These are phyloP conservation scores for Casuarius casuarius DNA, from an alignment of 2,113 vertebrate genomes.

Conservation along the genomic window DNA sequence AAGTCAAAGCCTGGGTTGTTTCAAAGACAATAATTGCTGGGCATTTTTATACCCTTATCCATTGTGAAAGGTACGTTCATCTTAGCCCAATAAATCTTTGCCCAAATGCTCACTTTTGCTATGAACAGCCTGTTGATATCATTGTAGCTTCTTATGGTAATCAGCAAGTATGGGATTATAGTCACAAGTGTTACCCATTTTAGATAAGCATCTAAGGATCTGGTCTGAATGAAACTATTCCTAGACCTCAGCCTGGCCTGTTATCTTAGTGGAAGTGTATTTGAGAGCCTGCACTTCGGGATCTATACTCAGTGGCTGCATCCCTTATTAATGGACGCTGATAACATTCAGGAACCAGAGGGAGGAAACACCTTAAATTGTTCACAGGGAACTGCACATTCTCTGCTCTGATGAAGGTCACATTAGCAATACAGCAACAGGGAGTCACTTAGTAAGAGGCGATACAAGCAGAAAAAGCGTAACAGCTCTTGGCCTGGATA, in stretches of 20 bases:
- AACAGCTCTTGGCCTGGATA: not conserved
- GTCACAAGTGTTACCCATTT: not conserved
- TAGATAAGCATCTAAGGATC: not conserved
- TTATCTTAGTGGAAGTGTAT: not conserved
- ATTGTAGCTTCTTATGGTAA: not conserved
- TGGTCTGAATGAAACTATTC: not conserved
- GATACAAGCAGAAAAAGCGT: not conserved
- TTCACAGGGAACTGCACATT: not conserved
- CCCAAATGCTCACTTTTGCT: not conserved
- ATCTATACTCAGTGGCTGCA: not conserved
- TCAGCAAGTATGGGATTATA: not conserved
- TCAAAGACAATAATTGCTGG: not conserved
- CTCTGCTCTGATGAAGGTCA: not conserved
- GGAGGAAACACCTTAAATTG: not conserved
- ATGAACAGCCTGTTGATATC: not conserved
- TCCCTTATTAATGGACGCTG: not conserved
- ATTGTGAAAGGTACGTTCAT: not conserved
- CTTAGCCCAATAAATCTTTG: not conserved
- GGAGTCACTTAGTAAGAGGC: not conserved
- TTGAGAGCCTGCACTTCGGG: not conserved
- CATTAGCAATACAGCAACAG: fast-evolving
- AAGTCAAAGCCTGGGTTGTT: not conserved
- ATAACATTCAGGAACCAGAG: not conserved
- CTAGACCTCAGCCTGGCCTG: not conserved
- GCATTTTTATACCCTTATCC: not conserved